A percentile compares a stretch with the other conserved stretches of the same genome.
Evolutionary conservation across 2,888 invertebrate genomes (phyloP).

Genomic region (Cabera pusaria): DNA sequence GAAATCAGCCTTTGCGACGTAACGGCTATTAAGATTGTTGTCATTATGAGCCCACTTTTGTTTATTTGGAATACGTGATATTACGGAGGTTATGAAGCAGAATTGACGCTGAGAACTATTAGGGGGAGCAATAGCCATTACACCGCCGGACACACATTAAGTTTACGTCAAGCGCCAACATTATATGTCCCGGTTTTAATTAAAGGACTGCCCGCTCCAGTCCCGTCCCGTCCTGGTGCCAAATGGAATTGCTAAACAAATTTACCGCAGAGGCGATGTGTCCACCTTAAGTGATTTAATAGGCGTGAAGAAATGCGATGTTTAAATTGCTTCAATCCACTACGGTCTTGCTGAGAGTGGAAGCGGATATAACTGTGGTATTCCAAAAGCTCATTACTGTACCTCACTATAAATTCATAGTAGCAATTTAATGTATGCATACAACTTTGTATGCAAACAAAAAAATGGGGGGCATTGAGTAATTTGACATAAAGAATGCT

Average conservation of each 20-base stretch:
- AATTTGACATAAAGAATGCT: too few relatives aligned
- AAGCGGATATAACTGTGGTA: slow-evolving; percentile 29
- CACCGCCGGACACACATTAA: slow-evolving; percentile 77
- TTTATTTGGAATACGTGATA: slow-evolving; percentile 41
- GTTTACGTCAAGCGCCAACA: slow-evolving; percentile 73
- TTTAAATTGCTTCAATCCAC: slow-evolving; percentile 67
- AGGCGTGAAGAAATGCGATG: slow-evolving; percentile 79
- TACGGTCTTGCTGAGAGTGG: slow-evolving; percentile 41
- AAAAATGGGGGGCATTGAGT: too few relatives aligned
- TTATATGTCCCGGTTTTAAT: slow-evolving; percentile 79
- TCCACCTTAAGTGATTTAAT: slow-evolving; percentile 84
- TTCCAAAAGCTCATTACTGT: slow-evolving; percentile 28
- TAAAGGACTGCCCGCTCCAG: slow-evolving; percentile 77
- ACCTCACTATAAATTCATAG: too few relatives aligned
- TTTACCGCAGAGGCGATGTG: slow-evolving; percentile 77
- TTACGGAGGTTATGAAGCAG: slow-evolving; percentile 54
- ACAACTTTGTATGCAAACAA: too few relatives aligned
- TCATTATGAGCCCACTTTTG: slow-evolving; percentile 24
- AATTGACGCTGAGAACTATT: slow-evolving; percentile 77
- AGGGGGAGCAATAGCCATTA: slow-evolving; percentile 70
- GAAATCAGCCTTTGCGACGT: slow-evolving; percentile 52
- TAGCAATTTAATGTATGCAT: too few relatives aligned
- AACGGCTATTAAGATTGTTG: slow-evolving; percentile 22
- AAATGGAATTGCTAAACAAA: slow-evolving; percentile 83
- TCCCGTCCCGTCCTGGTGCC: slow-evolving; percentile 55